These are phyloP conservation scores for Acromyrmex echinatior DNA, from an alignment of 1,140 invertebrate species.

Conservation along the genomic window DNA sequence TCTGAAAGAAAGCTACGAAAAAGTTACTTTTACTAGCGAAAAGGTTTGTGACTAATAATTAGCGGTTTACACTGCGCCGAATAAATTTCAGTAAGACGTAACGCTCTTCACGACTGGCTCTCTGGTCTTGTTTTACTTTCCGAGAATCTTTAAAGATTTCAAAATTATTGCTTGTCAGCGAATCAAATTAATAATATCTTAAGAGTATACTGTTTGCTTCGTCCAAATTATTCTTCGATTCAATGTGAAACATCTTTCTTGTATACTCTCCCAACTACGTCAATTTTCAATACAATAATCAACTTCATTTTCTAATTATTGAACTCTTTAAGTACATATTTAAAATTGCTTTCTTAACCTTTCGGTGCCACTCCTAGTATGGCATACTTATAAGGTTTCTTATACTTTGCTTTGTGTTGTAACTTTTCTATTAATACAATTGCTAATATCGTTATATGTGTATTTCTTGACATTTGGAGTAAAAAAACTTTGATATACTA, in stretches of 20 bases:
- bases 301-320: background rate
- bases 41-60: constrained; percentile 51
- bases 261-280: background rate
- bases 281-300: background rate
- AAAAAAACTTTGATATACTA: no score
- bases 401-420: no score
- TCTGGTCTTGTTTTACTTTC: background rate
- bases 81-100: constrained; percentile 22
- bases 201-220: constrained; percentile 12
- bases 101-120: background rate
- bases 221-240: background rate
- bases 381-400: no score
- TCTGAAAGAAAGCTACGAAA: constrained; percentile 7
- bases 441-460: no score
- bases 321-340: background rate
- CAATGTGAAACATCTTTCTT: background rate
- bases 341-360: background rate
- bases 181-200: background rate
- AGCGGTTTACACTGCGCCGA: constrained; percentile 10
- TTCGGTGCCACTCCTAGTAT: no score
- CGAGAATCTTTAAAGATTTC: constrained; percentile 31
- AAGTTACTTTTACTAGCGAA: background rate
- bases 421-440: no score
- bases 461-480: no score
- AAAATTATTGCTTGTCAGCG: background rate